Base-by-base conservation (phyloP, 2,113 vertebrate species). In the Pelobates fuscus region DNA sequence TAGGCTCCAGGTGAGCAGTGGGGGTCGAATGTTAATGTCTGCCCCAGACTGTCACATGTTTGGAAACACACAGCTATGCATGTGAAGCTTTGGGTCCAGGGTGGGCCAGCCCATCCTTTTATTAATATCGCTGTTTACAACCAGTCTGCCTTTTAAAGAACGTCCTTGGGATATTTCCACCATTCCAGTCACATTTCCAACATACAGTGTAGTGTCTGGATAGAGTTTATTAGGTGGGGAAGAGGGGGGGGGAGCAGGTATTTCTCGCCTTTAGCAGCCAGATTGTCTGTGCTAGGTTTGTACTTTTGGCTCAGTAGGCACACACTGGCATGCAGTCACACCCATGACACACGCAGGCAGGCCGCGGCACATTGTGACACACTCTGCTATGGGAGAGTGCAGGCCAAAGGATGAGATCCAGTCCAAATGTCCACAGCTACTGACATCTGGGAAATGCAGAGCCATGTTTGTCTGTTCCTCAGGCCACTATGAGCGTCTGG, bases 1-100 rank as follows among this genome's bases (percentile, higher is more conserved):
- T 86, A 90, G 97, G 10, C 89, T 99, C 60, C 97, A 99, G 97
- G 97, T 98, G 90, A 83, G 62, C 77, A 7, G 3, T 14, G 44
- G 15, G 17, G 11, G 8, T 17, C 4, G 44, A 18, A 49, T 49
- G 44, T 14, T 5, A 49, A 49, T 4, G 3, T 18, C 17, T 49
- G 44, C 12, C 15, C 44, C 12, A 2, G 44, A 17, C 15, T 14
- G 5, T 49, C 44, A 49, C 3, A 7, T 5, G 5, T 5, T 37
- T 37, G 5, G 10, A 37, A 3, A 3, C 11, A 1, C 44, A 49
- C 44, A 4, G 5, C 32, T 49, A 14, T 17, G 44, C 44, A 49
- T 17, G 44, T 17, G 15, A 44, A 10, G 41, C 43, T 15, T 23
- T 44, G 25, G 25, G 59, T 61, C 44, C 58, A 71, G 70, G 57